phyloP scores from a whole-genome alignment of 2,888 invertebrate genomes.

The Parnassius orleans region DNA sequence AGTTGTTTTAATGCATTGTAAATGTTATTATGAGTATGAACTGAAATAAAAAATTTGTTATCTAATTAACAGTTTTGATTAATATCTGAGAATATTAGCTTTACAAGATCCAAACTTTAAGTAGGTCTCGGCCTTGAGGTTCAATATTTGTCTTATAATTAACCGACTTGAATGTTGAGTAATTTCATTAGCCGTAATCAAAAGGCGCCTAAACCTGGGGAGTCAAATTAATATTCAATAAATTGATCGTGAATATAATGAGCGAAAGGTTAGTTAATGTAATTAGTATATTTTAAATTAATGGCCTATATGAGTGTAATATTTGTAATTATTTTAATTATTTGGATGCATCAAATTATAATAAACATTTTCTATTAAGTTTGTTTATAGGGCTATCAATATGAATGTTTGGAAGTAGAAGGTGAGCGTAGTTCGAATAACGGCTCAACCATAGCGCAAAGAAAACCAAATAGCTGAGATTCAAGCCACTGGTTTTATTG shows the following conservation, averaged over 20 bases:
- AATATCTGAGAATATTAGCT: conserved; percentile 10
- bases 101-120: conserved; percentile 32
- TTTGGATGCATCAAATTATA: conserved; percentile 13
- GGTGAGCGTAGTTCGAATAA: conserved; percentile 28
- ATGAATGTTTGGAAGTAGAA: conserved; percentile 14
- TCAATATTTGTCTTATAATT: conserved; percentile 44
- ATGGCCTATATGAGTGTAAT: conserved; percentile 41
- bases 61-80: conserved; percentile 12
- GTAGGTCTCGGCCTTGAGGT: conserved; percentile 29
- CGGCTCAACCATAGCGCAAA: conserved; percentile 42
- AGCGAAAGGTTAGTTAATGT: conserved; percentile 36
- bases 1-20: too few species aligned
- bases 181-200: conserved; percentile 47
- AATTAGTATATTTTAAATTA: conserved; percentile 34
- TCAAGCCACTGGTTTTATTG: conserved; percentile 66
- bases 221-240: conserved; percentile 46
- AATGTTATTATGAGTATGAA: too few species aligned
- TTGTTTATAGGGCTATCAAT: conserved; percentile 17
- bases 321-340: conserved; percentile 30
- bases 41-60: not conserved
- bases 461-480: conserved; percentile 64
- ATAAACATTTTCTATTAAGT: not conserved
- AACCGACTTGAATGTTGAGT: conserved; percentile 38
- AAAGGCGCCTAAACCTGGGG: conserved; percentile 36
- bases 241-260: conserved; percentile 42